Evolutionary conservation across 2,113 vertebrate species (phyloP).

Genomic region (Sinosuthora webbiana): DNA sequence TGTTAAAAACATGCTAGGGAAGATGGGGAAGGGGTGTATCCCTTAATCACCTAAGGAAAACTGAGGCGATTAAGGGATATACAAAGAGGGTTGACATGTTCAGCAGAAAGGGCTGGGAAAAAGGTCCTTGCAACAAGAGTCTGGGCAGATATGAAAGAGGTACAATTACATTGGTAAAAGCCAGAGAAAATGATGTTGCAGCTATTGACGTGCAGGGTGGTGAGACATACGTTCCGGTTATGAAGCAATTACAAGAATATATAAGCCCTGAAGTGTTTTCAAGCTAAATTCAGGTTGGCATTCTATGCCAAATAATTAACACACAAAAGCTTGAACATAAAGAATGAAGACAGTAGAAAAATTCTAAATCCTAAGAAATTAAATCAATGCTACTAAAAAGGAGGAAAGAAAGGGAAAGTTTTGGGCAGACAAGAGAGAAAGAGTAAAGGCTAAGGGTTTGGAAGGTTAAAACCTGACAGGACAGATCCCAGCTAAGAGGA

Average conservation of each 20-base stretch:
- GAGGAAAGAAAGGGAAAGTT: neutral
- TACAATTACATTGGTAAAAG: conserved; percentile 24
- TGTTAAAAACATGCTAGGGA: neutral
- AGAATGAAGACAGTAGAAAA: neutral
- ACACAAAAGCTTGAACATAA: neutral
- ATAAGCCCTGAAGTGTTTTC: conserved; percentile 54
- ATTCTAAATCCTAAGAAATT: neutral
- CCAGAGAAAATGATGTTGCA: conserved; percentile 55
- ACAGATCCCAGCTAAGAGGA: neutral
- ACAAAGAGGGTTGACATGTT: neutral
- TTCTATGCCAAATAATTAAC: neutral
- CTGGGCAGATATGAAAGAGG: conserved; percentile 32
- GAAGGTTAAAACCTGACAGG: neutral
- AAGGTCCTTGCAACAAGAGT: neutral
- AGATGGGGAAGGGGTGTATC: neutral
- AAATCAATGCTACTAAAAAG: neutral
- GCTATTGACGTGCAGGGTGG: conserved; percentile 26
- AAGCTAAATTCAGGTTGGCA: neutral
- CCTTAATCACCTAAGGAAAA: neutral
- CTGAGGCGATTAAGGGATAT: neutral
- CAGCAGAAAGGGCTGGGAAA: neutral
- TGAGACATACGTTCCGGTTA: conserved; percentile 56
- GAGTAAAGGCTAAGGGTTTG: neutral
- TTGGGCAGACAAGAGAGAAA: neutral
- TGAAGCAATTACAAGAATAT: conserved; percentile 58